Evolutionary conservation across 2,113 vertebrate genomes (phyloP).

Genomic region (Pseudorectes ferrugineus): DNA sequence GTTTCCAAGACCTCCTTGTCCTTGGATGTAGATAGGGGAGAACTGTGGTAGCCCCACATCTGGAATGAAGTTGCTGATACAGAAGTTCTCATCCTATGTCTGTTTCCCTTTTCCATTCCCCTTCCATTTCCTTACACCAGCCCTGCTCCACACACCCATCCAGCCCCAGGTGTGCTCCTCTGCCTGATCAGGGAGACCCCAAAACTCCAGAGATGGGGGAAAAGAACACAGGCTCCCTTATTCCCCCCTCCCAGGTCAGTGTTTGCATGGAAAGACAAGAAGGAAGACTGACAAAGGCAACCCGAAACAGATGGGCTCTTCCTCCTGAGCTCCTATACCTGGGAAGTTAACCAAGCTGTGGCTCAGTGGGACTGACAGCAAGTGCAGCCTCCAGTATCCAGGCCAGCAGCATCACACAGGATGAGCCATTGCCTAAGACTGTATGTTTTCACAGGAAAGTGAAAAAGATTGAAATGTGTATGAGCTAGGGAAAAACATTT

Average conservation of each 20-base stretch:
- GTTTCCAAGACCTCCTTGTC: neutral
- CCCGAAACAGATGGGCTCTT: neutral
- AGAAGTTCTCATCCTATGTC: neutral
- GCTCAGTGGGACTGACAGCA: neutral
- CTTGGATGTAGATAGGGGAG: neutral
- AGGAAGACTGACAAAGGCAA: neutral
- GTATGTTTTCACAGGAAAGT: neutral
- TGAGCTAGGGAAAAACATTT: neutral
- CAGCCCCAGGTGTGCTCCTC: neutral
- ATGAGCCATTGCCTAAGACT: neutral
- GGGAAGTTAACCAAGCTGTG: neutral
- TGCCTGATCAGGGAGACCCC: neutral
- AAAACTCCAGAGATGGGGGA: neutral
- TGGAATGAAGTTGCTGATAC: neutral
- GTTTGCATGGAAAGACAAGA: neutral
- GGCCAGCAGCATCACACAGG: neutral
- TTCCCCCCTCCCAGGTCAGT: neutral
- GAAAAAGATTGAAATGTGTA: neutral
- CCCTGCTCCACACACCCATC: accelerated
- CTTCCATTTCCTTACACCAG: neutral
- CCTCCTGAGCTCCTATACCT: neutral
- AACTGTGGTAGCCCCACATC: neutral
- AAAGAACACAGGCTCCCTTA: neutral
- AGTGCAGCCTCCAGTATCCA: neutral
- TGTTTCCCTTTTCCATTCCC: neutral